Base-by-base conservation (phyloP, 2,888 invertebrate genomes). In the Heteromurus nitidus region DNA sequence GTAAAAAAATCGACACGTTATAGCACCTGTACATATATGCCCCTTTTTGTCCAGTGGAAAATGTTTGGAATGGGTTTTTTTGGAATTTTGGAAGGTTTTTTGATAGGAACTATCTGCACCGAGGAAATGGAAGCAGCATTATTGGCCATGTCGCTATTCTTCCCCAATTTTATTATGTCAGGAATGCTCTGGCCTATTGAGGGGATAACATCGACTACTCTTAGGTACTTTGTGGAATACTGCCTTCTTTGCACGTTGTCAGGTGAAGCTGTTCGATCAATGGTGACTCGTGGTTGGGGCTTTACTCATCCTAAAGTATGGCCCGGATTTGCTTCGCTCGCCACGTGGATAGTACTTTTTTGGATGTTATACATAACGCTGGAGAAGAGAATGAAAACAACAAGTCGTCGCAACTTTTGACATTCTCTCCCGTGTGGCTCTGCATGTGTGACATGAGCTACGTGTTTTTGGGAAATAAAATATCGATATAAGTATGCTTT, bases 81-180 rank as follows among this genome's bases (percentile, higher is more conserved):
- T n/a, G n/a, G n/a, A 50, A 50, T n/a, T 55, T 20, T 3, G 7
- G 5, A 11, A 55, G 96, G 76, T 3, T 95, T 97, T 90, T 94
- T 97, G 62, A 96, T 97, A 88, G 97, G 97, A 0, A 95, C 96
- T 0, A 93, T 96, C 53, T 97, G 96, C 90, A 95, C 96, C 89
- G 91, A 96, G 84, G 97, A 97, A 89, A 92, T 96, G 62, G 96
- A 96, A 90, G 97, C 97, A 60, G 96, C 97, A 88, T 96, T 97
- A 88, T 50, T 84, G 0, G 76, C 82, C 7, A 80, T 82, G 31
- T 82, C 82, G 44, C 80, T 80, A 16, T 79, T 84, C 24, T 77
- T 84, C 26, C 84, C 84, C 3, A 73, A 72, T 24, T 70, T 80
- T 62, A 47, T 82, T 11, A 36, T 82, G 1, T 65, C 82, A 13